Base-by-base conservation (phyloP, 2,797 vertebrate species). In the Falco cherrug region DNA sequence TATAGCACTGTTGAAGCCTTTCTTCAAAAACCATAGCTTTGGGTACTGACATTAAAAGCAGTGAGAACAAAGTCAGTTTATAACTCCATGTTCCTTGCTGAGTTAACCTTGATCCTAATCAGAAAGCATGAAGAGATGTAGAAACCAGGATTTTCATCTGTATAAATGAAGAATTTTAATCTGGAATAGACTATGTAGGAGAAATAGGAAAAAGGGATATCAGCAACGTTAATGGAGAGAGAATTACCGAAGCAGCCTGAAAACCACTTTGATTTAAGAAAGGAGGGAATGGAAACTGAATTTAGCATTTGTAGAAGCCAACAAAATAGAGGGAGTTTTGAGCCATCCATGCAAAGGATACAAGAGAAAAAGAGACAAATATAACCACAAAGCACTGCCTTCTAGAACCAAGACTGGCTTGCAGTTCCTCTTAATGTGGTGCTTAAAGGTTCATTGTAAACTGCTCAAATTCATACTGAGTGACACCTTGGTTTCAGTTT, bases 271-370 rank as follows among this genome's bases (percentile, higher is more conserved):
- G 51, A 1, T 25, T 57, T 63, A 88, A 35, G 61, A 63, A 84
- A 68, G 29, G 16, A 80, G 5, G 19, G 6, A 86, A 56, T 20
- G 12, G 25, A 57, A 80, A 6, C 11, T 35, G 21, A 71, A 50
- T 17, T 4, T 26, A 56, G 3, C 61, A 73, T 67, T 28, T 65
- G 6, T 28, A 63, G 37, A 65, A 63, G 2, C 5, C 26, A 75
- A 19, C 6, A 24, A 43, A 81, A 65, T 1, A 47, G 11, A n/a
- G 5, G 2, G 25, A 75, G 3, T 60, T 82, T 94, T n/a, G 28
- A 26, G 22, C 4, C n/a, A 14, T 61, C 22, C 0, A 0, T n/a
- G 35, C 18, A 67, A 87, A 89, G 3, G 4, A 14, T 41, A 16
- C 2, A 6, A 86, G 14, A 51, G 11, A 11, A 68, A 84, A 22